Base-by-base conservation (phyloP, 1,140 invertebrate genomes). In the Eumeta japonica region DNA sequence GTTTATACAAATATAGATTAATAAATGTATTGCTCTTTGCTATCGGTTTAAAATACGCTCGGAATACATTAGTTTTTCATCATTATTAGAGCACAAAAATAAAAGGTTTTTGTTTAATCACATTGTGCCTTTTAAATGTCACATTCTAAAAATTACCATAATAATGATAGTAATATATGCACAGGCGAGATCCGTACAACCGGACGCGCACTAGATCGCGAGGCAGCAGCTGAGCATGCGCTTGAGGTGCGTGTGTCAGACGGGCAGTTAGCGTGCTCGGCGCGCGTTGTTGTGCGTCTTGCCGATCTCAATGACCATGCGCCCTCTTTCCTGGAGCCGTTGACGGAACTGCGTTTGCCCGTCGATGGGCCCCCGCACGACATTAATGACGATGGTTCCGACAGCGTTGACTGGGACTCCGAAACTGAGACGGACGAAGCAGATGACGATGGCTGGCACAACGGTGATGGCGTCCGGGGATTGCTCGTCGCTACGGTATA, bases 211-310 rank as follows among this genome's bases (percentile, higher is more conserved):
- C 74, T 95, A 36, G 92, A 97, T 71, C 82, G 92, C 46, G 90
- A 94, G 65, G 85, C 83, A 53, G 87, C 90, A 59, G 76, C 85
- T 1, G 82, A 90, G 53, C 92, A 94, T 71, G 85, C 90, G 54
- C 77, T 94, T 3, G 89, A 92, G 81, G 89, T 94, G 67, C 80
- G 84, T 24, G 84, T 93, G 16, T 84, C 79, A 38, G 92, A 97
- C 71, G 86, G 89, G 64, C 89, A 87, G 20, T 75, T 94, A 36
- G 84, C 86, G 2, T 93, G 90, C 3, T 88, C 86, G 2, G 91
- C 90, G 10, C 81, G 89, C 41, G 86, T 97, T 18, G 81, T 90
- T 15, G 82, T 97, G 27, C 77, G 82, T 36, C 85, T 97, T 5
- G 76, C 81, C 13, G 91, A 95, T 68, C 76, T 89, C 39, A 94